A percentile compares a stretch with the other conserved stretches of the same genome.
Conservation (phyloP, 2,888 invertebrate genomes). For the Piscicola geometra region DNA sequence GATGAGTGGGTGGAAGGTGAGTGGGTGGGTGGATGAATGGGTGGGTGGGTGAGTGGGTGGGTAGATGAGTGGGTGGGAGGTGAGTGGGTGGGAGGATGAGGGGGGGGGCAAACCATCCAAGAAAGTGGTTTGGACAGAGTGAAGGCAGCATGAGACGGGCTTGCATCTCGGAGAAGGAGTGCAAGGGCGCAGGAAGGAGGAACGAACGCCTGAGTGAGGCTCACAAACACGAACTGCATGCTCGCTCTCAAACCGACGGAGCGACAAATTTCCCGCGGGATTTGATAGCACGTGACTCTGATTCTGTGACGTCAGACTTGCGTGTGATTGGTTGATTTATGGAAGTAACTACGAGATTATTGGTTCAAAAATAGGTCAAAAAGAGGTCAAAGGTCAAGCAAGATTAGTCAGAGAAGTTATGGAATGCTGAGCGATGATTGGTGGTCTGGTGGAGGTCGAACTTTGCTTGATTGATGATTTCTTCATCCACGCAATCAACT, state of each 20-base stretch:
- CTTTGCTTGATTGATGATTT: not conserved
- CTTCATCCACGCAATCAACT: no score
- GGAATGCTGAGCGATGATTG: conserved; percentile 9
- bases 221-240: not conserved
- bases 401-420: not conserved
- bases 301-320: not conserved
- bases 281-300: conserved; percentile 1
- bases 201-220: not conserved
- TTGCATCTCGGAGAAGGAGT: conserved; percentile 56
- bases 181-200: conserved; percentile 57
- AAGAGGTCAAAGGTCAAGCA: not conserved
- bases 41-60: no score
- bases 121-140: not conserved
- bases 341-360: not conserved
- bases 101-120: not conserved
- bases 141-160: not conserved
- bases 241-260: not conserved
- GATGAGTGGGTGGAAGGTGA: no score
- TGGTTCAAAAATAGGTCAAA: not conserved
- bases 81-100: no score
- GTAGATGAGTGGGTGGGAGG: no score
- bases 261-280: conserved; percentile 29
- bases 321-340: conserved; percentile 17
- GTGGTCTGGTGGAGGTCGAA: not conserved
- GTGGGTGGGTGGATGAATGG: no score